These are phyloP conservation scores for Macrotrachela quadricornifera DNA, from an alignment of 1,140 invertebrate genomes.

Conservation along the genomic window DNA sequence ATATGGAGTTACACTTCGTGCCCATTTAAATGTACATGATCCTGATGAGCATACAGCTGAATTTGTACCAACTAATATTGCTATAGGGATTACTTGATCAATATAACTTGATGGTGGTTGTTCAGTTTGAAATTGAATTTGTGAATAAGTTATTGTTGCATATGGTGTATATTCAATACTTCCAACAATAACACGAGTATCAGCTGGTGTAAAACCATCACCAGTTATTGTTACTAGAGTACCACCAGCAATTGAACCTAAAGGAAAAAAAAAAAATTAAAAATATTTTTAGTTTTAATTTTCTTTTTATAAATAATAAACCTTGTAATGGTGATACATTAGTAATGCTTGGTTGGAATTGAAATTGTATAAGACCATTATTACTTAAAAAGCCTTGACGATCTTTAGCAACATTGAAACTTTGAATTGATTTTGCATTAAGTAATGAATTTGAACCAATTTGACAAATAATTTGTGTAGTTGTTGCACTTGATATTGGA, in stretches of 20 bases:
- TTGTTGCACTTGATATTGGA: slow-evolving; percentile 7
- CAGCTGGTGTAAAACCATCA: slow-evolving; percentile 13
- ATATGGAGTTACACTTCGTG: not conserved
- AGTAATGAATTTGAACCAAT: slow-evolving; percentile 1
- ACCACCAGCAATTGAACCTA: slow-evolving; percentile 9
- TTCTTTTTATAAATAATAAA: too few relatives aligned
- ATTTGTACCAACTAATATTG: too few relatives aligned
- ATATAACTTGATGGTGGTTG: too few relatives aligned
- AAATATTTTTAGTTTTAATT: too few relatives aligned
- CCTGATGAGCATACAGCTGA: not conserved
- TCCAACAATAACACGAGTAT: slow-evolving; percentile 12
- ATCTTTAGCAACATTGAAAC: too few relatives aligned
- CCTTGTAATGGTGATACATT: too few relatives aligned
- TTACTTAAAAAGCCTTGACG: too few relatives aligned
- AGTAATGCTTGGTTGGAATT: too few relatives aligned
- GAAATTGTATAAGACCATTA: too few relatives aligned
- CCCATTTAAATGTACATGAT: slow-evolving; percentile 1
- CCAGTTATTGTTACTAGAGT: slow-evolving; percentile 13
- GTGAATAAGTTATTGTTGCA: not conserved
- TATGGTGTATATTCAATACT: slow-evolving; percentile 9
- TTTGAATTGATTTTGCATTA: too few relatives aligned
- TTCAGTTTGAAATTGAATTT: not conserved
- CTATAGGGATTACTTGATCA: too few relatives aligned
- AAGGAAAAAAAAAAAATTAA: too few relatives aligned
- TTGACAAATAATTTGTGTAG: slow-evolving; percentile 8